A percentile compares a stretch with the other conserved stretches of the same genome.
Evolutionary conservation across 2,888 invertebrate species (phyloP).

Genomic region (Nematopogon swammerdamellus): DNA sequence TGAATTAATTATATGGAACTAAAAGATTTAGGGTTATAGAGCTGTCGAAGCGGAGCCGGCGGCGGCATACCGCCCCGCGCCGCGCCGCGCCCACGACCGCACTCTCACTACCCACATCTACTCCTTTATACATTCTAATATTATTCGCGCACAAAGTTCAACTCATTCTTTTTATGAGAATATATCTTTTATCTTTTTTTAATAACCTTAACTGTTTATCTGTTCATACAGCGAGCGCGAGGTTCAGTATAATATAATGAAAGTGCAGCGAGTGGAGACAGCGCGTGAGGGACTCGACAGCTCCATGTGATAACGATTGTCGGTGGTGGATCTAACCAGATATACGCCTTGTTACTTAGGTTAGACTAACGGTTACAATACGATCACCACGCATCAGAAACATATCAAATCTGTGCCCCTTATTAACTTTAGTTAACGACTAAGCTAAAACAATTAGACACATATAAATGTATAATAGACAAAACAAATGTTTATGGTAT

Average conservation of each 20-base stretch:
- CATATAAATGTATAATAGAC: slow-evolving; percentile 46
- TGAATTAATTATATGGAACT: slow-evolving; percentile 15
- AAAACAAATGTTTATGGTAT: slow-evolving; percentile 47
- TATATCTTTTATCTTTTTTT: too few relatives aligned
- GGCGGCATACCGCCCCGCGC: not conserved
- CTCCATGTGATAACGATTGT: not conserved
- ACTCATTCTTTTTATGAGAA: too few relatives aligned
- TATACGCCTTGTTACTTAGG: slow-evolving; percentile 49
- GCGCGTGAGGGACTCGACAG: not conserved
- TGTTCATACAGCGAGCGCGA: too few relatives aligned
- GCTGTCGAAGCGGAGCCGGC: not conserved
- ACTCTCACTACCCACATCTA: not conserved
- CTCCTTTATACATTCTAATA: too few relatives aligned
- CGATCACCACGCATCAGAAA: slow-evolving; percentile 71
- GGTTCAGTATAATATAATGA: too few relatives aligned
- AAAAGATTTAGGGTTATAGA: not conserved
- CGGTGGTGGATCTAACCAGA: not conserved
- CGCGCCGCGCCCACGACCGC: not conserved
- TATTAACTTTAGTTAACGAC: slow-evolving; percentile 57
- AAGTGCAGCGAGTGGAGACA: not conserved
- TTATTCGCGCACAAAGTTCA: too few relatives aligned
- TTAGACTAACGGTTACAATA: slow-evolving; percentile 55
- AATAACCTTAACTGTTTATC: too few relatives aligned
- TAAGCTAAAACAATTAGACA: slow-evolving; percentile 44
- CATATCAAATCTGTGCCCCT: slow-evolving; percentile 80